These are phyloP conservation scores for Cynodonichthys magdalenae DNA, from an alignment of 2,797 vertebrate species.

Conservation along the genomic window DNA sequence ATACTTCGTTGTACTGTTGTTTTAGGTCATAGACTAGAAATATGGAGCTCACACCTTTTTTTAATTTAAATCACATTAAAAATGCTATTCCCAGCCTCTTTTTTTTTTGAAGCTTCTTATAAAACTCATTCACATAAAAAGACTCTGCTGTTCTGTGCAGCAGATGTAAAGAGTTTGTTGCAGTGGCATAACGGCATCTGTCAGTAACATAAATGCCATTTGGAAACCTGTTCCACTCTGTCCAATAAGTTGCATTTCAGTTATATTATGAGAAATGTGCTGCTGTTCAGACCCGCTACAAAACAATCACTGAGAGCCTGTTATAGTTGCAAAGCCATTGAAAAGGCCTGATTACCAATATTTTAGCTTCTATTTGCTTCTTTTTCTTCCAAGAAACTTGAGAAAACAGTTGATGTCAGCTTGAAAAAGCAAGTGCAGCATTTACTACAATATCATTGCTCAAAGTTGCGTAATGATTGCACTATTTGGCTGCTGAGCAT, in stretches of 20 bases:
- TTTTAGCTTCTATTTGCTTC: background rate
- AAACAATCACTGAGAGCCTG: background rate
- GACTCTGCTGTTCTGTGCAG: constrained; percentile 33
- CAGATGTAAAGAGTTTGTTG: constrained; percentile 54
- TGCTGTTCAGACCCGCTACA: constrained; percentile 1
- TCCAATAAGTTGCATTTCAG: constrained; percentile 24
- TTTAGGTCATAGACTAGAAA: background rate
- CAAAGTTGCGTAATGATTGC: constrained; percentile 67
- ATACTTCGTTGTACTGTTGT: too few relatives aligned
- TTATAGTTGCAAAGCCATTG: background rate
- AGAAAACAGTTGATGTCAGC: constrained; percentile 20
- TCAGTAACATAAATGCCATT: constrained; percentile 55
- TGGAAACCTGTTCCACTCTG: constrained; percentile 34
- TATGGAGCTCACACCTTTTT: constrained; percentile 3
- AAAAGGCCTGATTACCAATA: too few relatives aligned
- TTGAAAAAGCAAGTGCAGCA: background rate
- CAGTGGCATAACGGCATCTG: constrained; percentile 57
- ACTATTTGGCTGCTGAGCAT: constrained; percentile 55
- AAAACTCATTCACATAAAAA: constrained; percentile 26
- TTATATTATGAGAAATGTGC: constrained; percentile 18
- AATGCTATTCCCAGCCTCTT: background rate
- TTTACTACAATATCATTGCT: constrained; percentile 57
- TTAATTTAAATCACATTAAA: background rate
- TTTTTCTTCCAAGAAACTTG: background rate
- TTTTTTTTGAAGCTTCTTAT: constrained; percentile 27